Evolutionary conservation across 2,888 invertebrate species (phyloP), one percentile per base, ranked within the genome.

Genomic region (Pachliopta kotzebuea): DNA sequence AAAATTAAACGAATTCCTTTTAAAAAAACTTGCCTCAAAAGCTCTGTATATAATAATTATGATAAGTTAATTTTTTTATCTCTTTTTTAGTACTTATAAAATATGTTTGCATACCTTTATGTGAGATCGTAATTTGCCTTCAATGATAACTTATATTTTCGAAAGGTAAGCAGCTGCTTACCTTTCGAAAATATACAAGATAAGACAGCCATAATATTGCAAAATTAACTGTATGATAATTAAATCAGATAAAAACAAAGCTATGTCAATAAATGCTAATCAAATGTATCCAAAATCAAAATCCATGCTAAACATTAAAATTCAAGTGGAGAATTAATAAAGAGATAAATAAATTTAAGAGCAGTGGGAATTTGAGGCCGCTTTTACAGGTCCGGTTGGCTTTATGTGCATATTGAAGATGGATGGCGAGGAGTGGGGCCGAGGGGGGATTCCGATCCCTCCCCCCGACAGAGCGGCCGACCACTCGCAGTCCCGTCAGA

Each of bases 401-500:
- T 88, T 87, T 89, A 89, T 90, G 90, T 90, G 90, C 90, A 91
- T 90, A 89, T 90, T 83, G 86, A 88, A 91, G 90, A 91, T 88
- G 89, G 89, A 91, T 90, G 87, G 85, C 81, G 84, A 80, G 81
- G 80, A 72, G 81, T 75, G 76, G 73, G 77, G 74, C 75, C 69
- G 74, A 68, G 72, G 71, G 74, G 72, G 71, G 69, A 65, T 67
- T 77, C 54, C 66, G 66, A 74, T 77, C 76, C 80, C 68, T 56
- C 69, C 63, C 70, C 68, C 63, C 69, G 70, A 66, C 67, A 71
- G 67, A 75, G 76, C 79, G 69, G 79, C 76, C 89, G 84, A 83
- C 86, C 83, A 85, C 84, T 83, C 81, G 84, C 76, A 83, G 82
- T 85, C 87, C 88, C 84, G 88, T 88, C 90, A 92, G 90, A 90